Percentiles rank a stretch among this genome's conserved stretches.
Conservation (phyloP, 1,140 invertebrate species). For the Potamilus streckersoni region DNA sequence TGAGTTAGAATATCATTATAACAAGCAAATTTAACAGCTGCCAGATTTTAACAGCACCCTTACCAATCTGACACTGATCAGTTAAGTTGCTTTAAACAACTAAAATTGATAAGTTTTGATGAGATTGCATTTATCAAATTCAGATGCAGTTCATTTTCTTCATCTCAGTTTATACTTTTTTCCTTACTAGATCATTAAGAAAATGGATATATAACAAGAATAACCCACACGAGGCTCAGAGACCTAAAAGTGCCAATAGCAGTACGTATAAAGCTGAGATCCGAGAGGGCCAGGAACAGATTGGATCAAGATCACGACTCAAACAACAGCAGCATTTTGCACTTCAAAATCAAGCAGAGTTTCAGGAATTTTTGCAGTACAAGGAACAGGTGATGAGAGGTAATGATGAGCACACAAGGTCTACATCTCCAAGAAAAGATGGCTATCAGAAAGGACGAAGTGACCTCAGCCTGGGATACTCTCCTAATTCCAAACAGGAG, state of each 20-base stretch:
- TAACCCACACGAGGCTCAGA: background rate
- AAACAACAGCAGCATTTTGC: constrained; percentile 46
- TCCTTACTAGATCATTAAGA: constrained; percentile 24
- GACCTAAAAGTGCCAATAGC: background rate
- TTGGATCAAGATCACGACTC: constrained; percentile 4
- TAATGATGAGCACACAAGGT: constrained; percentile 15
- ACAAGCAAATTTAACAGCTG: no score
- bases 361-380: constrained; percentile 41
- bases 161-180: background rate
- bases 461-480: no score
- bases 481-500: no score
- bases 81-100: no score
- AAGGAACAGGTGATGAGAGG: constrained; percentile 15
- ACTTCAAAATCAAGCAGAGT: constrained; percentile 42
- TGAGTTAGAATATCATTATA: no score
- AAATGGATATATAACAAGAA: constrained; percentile 33
- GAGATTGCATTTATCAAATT: background rate
- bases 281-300: constrained; percentile 7
- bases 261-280: constrained; percentile 3
- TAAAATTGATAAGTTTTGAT: background rate
- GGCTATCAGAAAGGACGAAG: constrained; percentile 11
- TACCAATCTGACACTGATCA: no score
- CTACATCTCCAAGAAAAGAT: constrained; percentile 31
- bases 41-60: no score
- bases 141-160: background rate